These are phyloP conservation scores for Melikaiella ostensackeni DNA, from an alignment of 2,888 invertebrate species.

Conservation along the genomic window DNA sequence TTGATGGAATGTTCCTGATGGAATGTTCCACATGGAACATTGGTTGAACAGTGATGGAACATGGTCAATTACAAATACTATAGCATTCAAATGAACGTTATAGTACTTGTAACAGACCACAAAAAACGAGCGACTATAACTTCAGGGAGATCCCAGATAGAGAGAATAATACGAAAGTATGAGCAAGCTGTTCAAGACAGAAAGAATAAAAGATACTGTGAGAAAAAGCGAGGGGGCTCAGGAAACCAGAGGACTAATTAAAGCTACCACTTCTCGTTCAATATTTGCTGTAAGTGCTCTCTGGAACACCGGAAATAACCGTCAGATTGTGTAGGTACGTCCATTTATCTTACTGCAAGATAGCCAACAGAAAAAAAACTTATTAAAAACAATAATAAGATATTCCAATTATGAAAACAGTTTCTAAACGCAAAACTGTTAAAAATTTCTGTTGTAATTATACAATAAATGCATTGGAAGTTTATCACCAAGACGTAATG, in stretches of 20 bases:
- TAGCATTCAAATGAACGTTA: too few species aligned
- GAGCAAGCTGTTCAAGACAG: not conserved
- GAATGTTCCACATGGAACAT: too few species aligned
- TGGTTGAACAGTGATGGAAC: too few species aligned
- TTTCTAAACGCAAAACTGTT: too few species aligned
- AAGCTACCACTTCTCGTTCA: conserved; percentile 7
- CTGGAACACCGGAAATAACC: conserved; percentile 7
- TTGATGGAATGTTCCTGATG: too few species aligned
- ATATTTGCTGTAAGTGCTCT: conserved; percentile 1
- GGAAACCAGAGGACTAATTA: conserved; percentile 12
- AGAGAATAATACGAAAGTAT: not conserved
- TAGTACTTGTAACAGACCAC: not conserved
- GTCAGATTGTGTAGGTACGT: not conserved
- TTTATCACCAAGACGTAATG: too few species aligned
- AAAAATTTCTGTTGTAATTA: too few species aligned
- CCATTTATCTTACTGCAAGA: not conserved
- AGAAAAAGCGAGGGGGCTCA: not conserved
- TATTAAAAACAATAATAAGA: not conserved
- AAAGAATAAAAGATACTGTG: not conserved
- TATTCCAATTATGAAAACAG: too few species aligned
- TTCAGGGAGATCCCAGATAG: not conserved
- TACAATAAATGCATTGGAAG: too few species aligned
- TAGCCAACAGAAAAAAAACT: too few species aligned
- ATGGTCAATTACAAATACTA: too few species aligned
- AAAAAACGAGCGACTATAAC: not conserved